phyloP scores from a whole-genome alignment of 1,140 invertebrate species.

The Drosophila paulistorum region DNA sequence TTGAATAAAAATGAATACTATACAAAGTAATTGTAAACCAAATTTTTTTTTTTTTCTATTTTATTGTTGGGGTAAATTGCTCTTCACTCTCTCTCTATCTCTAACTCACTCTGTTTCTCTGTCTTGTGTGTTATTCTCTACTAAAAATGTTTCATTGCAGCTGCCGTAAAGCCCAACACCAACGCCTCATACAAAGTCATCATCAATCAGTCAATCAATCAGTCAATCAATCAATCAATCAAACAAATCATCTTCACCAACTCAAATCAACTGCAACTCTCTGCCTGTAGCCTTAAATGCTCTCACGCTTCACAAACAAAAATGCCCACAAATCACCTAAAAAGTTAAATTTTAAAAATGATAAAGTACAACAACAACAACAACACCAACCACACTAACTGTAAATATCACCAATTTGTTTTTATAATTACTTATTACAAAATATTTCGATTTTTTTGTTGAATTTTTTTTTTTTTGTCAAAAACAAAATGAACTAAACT shows the following conservation, averaged over 20 bases:
- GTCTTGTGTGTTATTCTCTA: constrained; percentile 41
- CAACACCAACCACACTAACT: constrained; percentile 76
- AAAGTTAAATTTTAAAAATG: constrained; percentile 27
- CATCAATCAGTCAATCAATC: constrained; percentile 22
- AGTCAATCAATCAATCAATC: constrained; percentile 42
- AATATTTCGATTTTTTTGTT: constrained; percentile 18
- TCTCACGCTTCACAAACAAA: constrained; percentile 48
- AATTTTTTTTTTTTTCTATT: constrained; percentile 19
- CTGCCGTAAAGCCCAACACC: constrained; percentile 41
- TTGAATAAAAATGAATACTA: constrained; percentile 65
- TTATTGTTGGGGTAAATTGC: background rate
- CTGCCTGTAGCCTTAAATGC: constrained; percentile 54
- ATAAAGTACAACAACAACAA: constrained; percentile 50
- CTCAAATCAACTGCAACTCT: constrained; percentile 54
- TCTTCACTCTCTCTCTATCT: background rate
- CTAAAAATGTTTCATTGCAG: constrained; percentile 76
- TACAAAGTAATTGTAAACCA: constrained; percentile 40
- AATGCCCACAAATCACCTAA: constrained; percentile 38
- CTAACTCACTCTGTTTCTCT: constrained; percentile 18
- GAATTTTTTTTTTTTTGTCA: constrained; percentile 17
- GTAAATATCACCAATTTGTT: constrained; percentile 73
- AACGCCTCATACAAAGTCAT: constrained; percentile 29
- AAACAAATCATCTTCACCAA: constrained; percentile 45
- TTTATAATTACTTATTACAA: constrained; percentile 44
- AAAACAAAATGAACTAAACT: constrained; percentile 14